phyloP scores from a whole-genome alignment of 2,797 vertebrate genomes.

The Crossoptilon crossoptilon region DNA sequence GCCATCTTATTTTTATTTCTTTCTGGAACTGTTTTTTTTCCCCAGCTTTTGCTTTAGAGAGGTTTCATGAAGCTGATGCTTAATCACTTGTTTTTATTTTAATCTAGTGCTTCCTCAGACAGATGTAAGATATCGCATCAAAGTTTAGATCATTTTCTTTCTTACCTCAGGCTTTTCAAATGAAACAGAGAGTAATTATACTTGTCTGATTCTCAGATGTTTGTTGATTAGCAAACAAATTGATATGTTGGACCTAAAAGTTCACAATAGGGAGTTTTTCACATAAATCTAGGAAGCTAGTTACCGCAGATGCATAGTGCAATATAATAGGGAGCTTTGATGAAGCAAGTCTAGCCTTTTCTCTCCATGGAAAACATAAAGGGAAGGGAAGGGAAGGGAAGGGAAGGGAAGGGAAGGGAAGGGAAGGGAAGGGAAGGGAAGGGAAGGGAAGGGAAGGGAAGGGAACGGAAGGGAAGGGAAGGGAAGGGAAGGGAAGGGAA shows the following conservation, averaged over 20 bases:
- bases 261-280: not conserved
- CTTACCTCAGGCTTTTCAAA: conserved; percentile 23
- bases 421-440: too few relatives aligned
- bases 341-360: not conserved
- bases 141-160: not conserved
- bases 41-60: not conserved
- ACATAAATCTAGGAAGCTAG: not conserved
- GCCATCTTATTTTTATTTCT: not conserved
- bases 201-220: not conserved
- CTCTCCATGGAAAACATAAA: not conserved
- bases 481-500: too few relatives aligned
- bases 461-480: not conserved
- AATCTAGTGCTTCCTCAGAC: conserved; percentile 16
- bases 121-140: conserved; percentile 14
- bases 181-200: not conserved
- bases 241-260: not conserved
- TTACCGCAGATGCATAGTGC: not conserved
- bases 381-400: too few relatives aligned
- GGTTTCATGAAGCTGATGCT: not conserved
- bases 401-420: too few relatives aligned
- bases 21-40: not conserved
- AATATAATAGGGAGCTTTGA: not conserved
- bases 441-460: not conserved
- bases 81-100: not conserved
- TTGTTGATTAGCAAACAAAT: not conserved